Conservation (phyloP, 64 coral and sea anemone species). For the Cladopsammia gracilis region DNA sequence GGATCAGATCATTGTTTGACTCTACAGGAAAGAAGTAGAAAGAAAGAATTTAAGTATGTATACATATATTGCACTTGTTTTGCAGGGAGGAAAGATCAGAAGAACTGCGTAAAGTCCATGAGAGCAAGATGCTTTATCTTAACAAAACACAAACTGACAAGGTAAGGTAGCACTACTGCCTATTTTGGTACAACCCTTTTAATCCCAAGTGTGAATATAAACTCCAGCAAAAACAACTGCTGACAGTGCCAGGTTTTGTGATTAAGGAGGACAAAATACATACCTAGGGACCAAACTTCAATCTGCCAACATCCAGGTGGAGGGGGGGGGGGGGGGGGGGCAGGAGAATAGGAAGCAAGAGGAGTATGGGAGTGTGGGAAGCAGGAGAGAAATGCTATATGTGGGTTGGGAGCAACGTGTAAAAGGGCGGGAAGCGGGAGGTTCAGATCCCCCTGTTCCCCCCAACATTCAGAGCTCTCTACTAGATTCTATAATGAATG, state of each 20-base stretch:
- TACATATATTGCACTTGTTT: background rate
- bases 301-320: too few species aligned
- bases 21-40: background rate
- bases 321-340: too few species aligned
- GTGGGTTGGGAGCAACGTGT: background rate
- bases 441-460: background rate
- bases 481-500: background rate
- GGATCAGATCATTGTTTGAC: background rate
- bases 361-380: too few species aligned
- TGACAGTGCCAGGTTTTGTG: too few species aligned
- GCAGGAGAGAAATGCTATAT: too few species aligned
- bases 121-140: conserved; percentile 80
- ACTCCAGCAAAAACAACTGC: too few species aligned
- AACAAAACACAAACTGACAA: conserved; percentile 82
- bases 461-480: background rate
- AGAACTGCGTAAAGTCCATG: conserved; percentile 63
- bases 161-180: conserved; percentile 27
- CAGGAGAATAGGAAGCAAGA: too few species aligned
- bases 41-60: background rate
- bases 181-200: too few species aligned
- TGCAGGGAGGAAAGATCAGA: conserved; percentile 65
- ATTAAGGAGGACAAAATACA: too few species aligned
- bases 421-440: background rate
- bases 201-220: too few species aligned
- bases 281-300: too few species aligned